A percentile compares a stretch with the other conserved stretches of the same genome.
Conservation (phyloP, 2,113 vertebrate species). For the Antechinus flavipes region DNA sequence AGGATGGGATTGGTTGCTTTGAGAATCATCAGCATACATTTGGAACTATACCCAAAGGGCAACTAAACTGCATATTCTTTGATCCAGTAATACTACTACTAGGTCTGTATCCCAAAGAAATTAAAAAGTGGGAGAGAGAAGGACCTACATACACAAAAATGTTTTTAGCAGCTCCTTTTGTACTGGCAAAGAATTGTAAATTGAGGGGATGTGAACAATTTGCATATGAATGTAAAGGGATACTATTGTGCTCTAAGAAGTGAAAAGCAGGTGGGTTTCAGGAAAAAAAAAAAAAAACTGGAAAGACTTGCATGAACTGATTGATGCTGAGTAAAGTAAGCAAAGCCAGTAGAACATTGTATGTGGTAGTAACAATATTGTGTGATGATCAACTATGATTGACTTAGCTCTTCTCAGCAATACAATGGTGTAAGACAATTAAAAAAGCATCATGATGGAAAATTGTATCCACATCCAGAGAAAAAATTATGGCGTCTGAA, state of each 20-base stretch:
- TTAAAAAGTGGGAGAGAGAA: not conserved
- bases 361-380: too few species aligned
- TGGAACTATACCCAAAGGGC: not conserved
- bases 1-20: not conserved
- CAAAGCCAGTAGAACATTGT: not conserved
- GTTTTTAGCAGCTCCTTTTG: not conserved
- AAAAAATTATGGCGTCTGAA: not conserved
- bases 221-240: not conserved
- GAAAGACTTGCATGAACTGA: not conserved
- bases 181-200: not conserved
- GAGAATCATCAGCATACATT: not conserved
- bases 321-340: not conserved
- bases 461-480: not conserved
- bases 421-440: not conserved
- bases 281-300: not conserved
- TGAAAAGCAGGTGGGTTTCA: not conserved
- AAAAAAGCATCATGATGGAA: not conserved
- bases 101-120: not conserved
- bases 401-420: too few species aligned
- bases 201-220: not conserved
- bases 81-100: not conserved
- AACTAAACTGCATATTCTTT: not conserved
- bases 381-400: too few species aligned
- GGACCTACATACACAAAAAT: not conserved
- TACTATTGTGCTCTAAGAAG: not conserved